Evolutionary conservation across 1,140 invertebrate species (phyloP).

Genomic region (Melipona quadrifasciata): DNA sequence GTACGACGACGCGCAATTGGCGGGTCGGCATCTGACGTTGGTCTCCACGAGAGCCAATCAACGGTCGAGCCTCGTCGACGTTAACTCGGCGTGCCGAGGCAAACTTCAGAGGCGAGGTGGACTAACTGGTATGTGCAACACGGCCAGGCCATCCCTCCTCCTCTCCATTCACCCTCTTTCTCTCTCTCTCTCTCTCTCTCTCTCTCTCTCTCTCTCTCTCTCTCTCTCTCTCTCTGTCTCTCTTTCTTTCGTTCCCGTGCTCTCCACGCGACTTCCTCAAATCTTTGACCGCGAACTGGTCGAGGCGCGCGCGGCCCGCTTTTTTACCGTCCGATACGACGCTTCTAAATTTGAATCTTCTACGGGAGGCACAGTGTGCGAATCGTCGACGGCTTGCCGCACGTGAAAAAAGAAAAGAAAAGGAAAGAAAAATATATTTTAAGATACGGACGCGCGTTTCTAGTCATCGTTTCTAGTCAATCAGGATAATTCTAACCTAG

Average conservation of each 20-base stretch:
- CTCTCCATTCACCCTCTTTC: not conserved
- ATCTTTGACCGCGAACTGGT: constrained; percentile 75
- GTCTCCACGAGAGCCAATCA: constrained; percentile 72
- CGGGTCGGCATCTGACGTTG: constrained; percentile 70
- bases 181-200: constrained; percentile 8
- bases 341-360: constrained; percentile 74
- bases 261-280: constrained; percentile 71
- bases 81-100: constrained; percentile 55
- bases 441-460: constrained; percentile 70
- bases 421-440: constrained; percentile 61
- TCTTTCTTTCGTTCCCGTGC: constrained; percentile 49
- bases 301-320: constrained; percentile 70
- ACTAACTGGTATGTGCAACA: constrained; percentile 68
- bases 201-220: constrained; percentile 41
- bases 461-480: constrained; percentile 75
- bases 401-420: constrained; percentile 38
- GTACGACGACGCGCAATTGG: constrained; percentile 52
- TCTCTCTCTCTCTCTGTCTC: constrained; percentile 28
- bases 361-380: constrained; percentile 53
- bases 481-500: constrained; percentile 63
- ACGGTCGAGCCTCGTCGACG: constrained; percentile 39
- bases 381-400: constrained; percentile 53
- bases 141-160: constrained; percentile 50
- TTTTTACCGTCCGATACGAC: constrained; percentile 68
- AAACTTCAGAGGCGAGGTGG: constrained; percentile 67